Conservation (phyloP, 2,888 invertebrate species). For the Epiblema foenella region DNA sequence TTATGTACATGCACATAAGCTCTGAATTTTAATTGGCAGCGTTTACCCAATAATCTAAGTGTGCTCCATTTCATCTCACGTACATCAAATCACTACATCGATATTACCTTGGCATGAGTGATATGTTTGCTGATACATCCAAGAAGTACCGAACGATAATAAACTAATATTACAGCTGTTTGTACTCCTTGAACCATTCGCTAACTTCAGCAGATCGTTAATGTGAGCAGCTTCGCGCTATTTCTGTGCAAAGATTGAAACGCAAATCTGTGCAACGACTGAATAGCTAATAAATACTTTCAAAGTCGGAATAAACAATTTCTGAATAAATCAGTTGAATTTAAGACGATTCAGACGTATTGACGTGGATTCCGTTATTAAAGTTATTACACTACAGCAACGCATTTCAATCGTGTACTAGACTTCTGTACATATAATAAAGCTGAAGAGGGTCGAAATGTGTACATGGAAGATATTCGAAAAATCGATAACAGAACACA, state of each 20-base stretch:
- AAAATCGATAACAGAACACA: too few species aligned
- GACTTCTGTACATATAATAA: not conserved
- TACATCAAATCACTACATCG: conserved; percentile 9
- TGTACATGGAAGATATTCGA: not conserved
- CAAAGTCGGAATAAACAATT: conserved; percentile 7
- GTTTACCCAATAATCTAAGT: not conserved
- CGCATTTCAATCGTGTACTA: not conserved
- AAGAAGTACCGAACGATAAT: not conserved
- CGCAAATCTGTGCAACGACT: conserved; percentile 6
- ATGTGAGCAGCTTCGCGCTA: conserved; percentile 9
- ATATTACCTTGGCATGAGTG: conserved; percentile 19
- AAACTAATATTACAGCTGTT: not conserved
- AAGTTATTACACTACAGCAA: not conserved
- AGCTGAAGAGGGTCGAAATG: not conserved
- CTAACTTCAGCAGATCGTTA: conserved; percentile 16
- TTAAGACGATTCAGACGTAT: not conserved
- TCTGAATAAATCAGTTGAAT: conserved; percentile 3
- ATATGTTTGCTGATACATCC: conserved; percentile 21
- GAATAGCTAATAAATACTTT: conserved; percentile 23
- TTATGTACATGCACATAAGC: not conserved
- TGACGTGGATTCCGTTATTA: not conserved
- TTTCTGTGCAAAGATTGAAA: conserved; percentile 21
- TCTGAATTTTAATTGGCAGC: not conserved
- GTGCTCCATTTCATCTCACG: not conserved
- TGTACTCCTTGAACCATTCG: conserved; percentile 6